Evolutionary conservation across 2,888 invertebrate species (phyloP).

Genomic region (Rotaria magnacalcarata): DNA sequence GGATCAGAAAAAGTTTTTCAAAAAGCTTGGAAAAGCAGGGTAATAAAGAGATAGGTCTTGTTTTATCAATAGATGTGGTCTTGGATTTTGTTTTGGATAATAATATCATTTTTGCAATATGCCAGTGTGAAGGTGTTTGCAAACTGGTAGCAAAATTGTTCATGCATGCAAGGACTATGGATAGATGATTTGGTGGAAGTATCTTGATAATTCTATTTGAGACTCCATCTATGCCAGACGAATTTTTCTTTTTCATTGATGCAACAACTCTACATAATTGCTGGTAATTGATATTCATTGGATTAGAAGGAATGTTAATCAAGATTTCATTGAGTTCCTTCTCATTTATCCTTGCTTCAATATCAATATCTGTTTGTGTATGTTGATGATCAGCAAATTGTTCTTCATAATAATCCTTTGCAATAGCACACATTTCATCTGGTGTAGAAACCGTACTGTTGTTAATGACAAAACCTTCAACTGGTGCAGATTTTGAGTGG

Average conservation of each 20-base stretch:
- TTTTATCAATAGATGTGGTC: background rate
- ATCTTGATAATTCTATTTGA: background rate
- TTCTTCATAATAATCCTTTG: background rate
- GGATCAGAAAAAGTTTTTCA: background rate
- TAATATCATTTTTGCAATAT: constrained; percentile 27
- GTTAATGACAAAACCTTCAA: background rate
- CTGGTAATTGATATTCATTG: background rate
- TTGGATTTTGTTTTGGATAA: background rate
- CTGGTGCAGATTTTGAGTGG: background rate
- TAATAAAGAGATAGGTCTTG: background rate
- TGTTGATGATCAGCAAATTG: background rate
- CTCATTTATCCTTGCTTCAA: background rate
- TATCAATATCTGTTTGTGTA: background rate
- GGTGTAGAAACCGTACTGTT: background rate
- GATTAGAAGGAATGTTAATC: background rate
- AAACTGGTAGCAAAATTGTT: background rate
- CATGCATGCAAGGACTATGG: background rate
- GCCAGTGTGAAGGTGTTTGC: background rate
- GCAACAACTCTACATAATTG: background rate
- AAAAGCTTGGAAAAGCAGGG: background rate
- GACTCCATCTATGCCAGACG: background rate
- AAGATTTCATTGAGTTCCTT: background rate
- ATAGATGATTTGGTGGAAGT: background rate
- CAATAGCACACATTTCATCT: background rate
- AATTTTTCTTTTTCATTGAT: background rate